Conservation (phyloP, 2,797 vertebrate genomes). For the Enteromius mattozi region DNA sequence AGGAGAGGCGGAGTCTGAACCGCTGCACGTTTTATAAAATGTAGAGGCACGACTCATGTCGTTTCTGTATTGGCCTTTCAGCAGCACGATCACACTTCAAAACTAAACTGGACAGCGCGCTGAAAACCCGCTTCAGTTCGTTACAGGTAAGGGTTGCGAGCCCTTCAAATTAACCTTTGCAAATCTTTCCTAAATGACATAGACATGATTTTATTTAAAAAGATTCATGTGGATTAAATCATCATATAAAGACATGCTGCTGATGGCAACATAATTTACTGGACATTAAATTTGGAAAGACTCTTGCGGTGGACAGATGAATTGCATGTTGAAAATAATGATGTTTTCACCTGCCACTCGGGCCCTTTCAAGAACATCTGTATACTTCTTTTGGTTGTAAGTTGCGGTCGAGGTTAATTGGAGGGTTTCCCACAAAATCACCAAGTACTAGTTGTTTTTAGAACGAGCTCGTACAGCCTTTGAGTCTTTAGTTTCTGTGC, state of each 20-base stretch:
- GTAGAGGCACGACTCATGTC: neutral
- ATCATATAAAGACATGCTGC: neutral
- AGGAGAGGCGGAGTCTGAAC: constrained; percentile 51
- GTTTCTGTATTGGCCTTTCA: constrained; percentile 1
- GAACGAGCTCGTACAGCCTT: neutral
- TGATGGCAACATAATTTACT: neutral
- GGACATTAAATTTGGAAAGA: neutral
- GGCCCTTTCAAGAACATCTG: neutral
- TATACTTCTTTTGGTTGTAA: neutral
- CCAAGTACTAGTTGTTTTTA: neutral
- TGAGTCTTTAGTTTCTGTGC: neutral
- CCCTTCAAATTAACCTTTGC: neutral
- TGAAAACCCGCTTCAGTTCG: neutral
- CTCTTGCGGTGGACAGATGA: neutral
- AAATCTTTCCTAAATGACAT: neutral
- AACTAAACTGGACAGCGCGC: neutral
- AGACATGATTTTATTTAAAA: neutral
- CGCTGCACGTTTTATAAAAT: constrained; percentile 14
- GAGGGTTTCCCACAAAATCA: neutral
- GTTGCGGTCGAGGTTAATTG: neutral
- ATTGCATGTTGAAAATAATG: constrained; percentile 13
- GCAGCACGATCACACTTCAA: neutral
- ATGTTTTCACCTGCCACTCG: neutral
- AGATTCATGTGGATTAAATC: neutral
- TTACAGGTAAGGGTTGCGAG: constrained; percentile 19